phyloP scores from a whole-genome alignment of 2,113 vertebrate genomes.

The Coturnix japonica region DNA sequence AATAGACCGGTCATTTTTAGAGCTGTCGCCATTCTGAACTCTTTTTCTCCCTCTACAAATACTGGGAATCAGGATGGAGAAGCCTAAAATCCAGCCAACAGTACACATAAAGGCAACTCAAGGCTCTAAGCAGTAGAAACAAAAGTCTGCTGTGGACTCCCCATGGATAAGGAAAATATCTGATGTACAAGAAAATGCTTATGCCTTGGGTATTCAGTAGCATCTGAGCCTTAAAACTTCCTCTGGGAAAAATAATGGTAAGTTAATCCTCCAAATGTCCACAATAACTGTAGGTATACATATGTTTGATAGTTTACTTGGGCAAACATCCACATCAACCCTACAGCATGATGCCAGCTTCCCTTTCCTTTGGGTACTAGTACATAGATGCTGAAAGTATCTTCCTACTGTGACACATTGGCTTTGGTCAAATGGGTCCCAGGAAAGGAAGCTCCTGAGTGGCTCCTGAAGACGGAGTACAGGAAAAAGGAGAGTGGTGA shows the following conservation, averaged over 20 bases:
- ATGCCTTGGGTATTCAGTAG: neutral
- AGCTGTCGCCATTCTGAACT: neutral
- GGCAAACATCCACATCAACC: neutral
- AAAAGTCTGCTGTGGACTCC: neutral
- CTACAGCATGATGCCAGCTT: neutral
- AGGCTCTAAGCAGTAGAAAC: neutral
- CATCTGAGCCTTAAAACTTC: neutral
- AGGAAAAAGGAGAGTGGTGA: too few species aligned
- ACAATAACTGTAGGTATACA: neutral
- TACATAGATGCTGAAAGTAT: neutral
- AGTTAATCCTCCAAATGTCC: neutral
- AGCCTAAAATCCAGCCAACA: neutral
- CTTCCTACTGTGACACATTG: neutral
- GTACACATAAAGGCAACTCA: neutral
- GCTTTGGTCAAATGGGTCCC: neutral
- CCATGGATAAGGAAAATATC: rapidly evolving
- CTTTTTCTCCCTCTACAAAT: neutral
- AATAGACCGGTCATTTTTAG: neutral
- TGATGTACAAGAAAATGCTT: neutral
- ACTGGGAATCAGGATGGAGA: neutral
- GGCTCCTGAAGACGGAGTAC: neutral
- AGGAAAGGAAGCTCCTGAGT: neutral
- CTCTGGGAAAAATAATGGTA: neutral
- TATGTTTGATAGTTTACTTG: neutral
- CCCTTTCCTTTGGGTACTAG: neutral